Base-by-base conservation (phyloP, 2,797 vertebrate species). In the Karalla daura region DNA sequence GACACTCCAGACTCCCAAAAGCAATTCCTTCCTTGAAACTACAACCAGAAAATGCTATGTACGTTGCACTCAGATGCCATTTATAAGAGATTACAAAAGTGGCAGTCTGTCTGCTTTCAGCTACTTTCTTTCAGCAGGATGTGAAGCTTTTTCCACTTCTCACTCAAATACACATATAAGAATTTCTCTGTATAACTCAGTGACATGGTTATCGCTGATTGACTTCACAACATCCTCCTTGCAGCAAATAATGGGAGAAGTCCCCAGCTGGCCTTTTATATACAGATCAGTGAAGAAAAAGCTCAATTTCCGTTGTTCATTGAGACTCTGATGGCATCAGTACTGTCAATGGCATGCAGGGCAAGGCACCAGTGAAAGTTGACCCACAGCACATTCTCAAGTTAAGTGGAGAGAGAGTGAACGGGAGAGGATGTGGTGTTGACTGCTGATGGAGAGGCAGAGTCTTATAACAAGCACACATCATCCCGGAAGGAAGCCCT, bases 401-500 rank as follows among this genome's bases (percentile, higher is more conserved):
- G 61, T 61, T 41, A 73, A 74, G 40, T 35, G 59, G 7, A 63
- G 17, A 59, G 52, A 45, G 61, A 61, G 58, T 44, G 74, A 74
- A 37, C 32, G 30, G 32, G 52, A 45, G 61, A 61, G 58, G 47
- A 76, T 76, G 40, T 36, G 30, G 32, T 32, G 47, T 59, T 50
- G 62, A 63, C 25, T 61, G 14, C 28, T 49, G 62, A 79, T 56
- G 40, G 32, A 59, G 56, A 74, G 63, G 63, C 59, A 25, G 37
- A 56, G 10, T 56, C 62, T 56, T 51, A 70, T 56, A 24, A 60
- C n/a, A 33, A 55, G 30, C 40, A 61, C 58, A 25, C 32, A 68
- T 78, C 41, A 70, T 65, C 28, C 55, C 64, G 83, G 79, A 80
- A 86, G 79, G 81, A 85, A 78, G 67, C 81, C 45, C 41, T 81